Evolutionary conservation across 2,888 invertebrate genomes (phyloP), one percentile per base, ranked within the genome.

Genomic region (Chrysolina oricalcia): DNA sequence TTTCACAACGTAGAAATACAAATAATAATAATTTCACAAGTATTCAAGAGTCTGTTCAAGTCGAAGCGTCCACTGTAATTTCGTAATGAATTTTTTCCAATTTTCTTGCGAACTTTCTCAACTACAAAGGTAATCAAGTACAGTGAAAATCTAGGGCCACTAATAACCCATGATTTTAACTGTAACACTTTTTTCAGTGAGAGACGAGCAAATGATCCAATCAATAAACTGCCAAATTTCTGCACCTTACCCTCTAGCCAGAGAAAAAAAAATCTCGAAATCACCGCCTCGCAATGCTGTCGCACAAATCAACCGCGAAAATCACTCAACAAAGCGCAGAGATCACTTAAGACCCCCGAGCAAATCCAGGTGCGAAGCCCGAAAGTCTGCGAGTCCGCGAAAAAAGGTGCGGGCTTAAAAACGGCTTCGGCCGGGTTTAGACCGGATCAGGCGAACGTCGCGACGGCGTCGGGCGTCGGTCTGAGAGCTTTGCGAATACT

Each of bases 401-500:
- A 88, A 89, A 88, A 89, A 88, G 87, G 87, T 86, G 85, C 85
- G 86, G 86, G 88, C 88, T 88, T 88, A 88, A 88, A 88, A 88
- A 85, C 88, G 86, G 88, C 88, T 89, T 88, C 87, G 87, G 86
- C 86, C 86, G 86, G 88, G 88, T 88, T 89, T 88, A 88, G 87
- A 83, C 82, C 85, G 89, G 88, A 88, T 88, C 87, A 88, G 84
- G 88, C 88, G 73, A 74, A 89, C 90, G 90, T 90, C 89, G 90
- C 90, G 90, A 88, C 89, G 90, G n/a, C 5, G 53, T 19, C 68
- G 41, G 82, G 70, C 83, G 86, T 87, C 87, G 87, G 87, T 88
- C 86, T 87, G 87, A 88, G 87, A 88, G 88, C 88, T 88, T 88
- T 88, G 86, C 87, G 86, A 85, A 87, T 87, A 88, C 88, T 88